Base-by-base conservation (phyloP, 1,140 invertebrate species). In the Trichonephila clavata region DNA sequence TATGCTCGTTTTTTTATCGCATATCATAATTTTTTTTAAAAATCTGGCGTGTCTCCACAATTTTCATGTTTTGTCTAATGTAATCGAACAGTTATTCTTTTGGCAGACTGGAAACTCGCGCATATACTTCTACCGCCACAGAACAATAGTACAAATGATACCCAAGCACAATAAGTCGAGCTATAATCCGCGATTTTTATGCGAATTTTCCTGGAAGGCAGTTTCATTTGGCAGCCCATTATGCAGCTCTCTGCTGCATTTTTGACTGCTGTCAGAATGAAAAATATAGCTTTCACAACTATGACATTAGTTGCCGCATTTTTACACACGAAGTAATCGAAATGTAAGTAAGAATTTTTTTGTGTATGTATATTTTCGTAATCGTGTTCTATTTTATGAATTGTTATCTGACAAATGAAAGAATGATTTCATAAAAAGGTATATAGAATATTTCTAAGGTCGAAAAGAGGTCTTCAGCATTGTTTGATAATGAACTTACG, bases 141-240 rank as follows among this genome's bases (percentile, higher is more conserved):
- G 27, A 77, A 77, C 68, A 77, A 77, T 77, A 32, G 68, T 18
- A 27, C 68, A 77, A 32, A 77, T 32, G 68, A 32, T 77, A 32
- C 27, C 27, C 18, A 77, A 68, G n/a, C 14, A 77, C 24, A 77
- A 27, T 32, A 77, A 32, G 68, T 10, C 27, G 16, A 32, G 27
- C 14, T 77, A 77, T 77, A 77, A 77, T 77, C 27, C 16, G 14
- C 32, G 32, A 32, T 77, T 77, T 32, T 18, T 39, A 32, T 77
- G 14, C 68, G 68, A 77, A 77, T 77, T 77, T 77, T 77, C 68
- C 68, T 77, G 68, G 14, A 32, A 32, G 68, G 68, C 32, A 77
- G 18, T 77, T 77, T 27, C 27, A 61, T 18, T 16, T 7, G 24
- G 13, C 24, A 32, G 27, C 16, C 10, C 27, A 77, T 77, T 27